Conservation (phyloP, 2,888 invertebrate genomes). For the Linyphia triangularis region DNA sequence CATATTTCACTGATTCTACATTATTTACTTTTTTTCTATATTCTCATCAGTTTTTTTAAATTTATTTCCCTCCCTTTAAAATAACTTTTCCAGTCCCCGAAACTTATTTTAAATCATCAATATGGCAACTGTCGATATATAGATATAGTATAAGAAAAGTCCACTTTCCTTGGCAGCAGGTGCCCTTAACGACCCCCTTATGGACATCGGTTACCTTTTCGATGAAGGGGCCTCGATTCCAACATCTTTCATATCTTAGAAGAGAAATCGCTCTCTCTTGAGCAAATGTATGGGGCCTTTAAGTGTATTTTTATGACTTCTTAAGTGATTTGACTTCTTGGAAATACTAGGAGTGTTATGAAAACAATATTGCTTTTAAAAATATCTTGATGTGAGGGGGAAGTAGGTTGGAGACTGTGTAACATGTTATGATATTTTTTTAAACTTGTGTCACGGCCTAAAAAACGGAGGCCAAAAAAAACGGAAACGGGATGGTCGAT, state of each 20-base stretch:
- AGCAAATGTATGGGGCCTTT: conserved; percentile 3
- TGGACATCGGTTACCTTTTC: conserved; percentile 20
- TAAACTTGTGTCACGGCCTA: no score
- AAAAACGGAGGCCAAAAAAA: no score
- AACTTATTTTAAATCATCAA: conserved; percentile 25
- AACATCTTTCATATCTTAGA: conserved; percentile 6
- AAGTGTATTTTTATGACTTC: conserved; percentile 34
- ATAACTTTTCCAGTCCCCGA: background rate
- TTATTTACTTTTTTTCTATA: conserved; percentile 11
- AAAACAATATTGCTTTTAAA: background rate
- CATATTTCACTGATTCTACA: conserved; percentile 35
- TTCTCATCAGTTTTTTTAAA: conserved; percentile 6
- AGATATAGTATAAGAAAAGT: conserved; percentile 19
- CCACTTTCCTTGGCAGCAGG: conserved; percentile 42
- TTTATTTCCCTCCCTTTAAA: background rate
- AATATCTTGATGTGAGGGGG: no score
- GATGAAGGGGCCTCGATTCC: conserved; percentile 8
- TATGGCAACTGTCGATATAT: conserved; percentile 57
- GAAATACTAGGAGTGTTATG: background rate
- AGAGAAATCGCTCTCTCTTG: conserved; percentile 7
- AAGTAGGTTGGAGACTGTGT: no score
- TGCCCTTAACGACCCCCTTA: conserved; percentile 51
- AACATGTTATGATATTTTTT: no score
- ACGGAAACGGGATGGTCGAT: no score
- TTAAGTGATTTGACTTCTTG: conserved; percentile 1